A percentile compares a stretch with the other conserved stretches of the same genome.
Conservation (phyloP, 1,140 invertebrate genomes). For the Zophobas morio region DNA sequence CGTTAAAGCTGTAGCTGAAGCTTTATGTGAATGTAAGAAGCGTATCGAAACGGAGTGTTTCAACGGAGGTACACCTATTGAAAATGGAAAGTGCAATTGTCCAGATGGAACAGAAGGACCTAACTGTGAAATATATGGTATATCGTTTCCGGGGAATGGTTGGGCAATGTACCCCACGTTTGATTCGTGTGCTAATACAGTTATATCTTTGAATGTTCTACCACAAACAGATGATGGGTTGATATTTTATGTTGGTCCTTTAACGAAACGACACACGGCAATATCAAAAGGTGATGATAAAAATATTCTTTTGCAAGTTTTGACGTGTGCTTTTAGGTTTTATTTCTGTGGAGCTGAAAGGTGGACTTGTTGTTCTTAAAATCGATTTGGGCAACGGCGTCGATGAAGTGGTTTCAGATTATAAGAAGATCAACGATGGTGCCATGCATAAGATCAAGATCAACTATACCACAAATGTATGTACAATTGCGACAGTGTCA, state of each 20-base stretch:
- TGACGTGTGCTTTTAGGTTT: constrained; percentile 79
- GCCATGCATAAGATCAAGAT: constrained; percentile 82
- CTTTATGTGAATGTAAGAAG: constrained; percentile 79
- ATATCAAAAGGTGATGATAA: constrained; percentile 54
- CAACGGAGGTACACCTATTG: constrained; percentile 75
- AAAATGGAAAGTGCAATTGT: constrained; percentile 73
- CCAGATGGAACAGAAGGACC: constrained; percentile 75
- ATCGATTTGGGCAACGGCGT: constrained; percentile 94
- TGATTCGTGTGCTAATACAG: constrained; percentile 82
- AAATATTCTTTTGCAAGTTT: background rate
- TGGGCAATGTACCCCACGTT: constrained; percentile 92
- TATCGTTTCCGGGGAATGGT: constrained; percentile 89
- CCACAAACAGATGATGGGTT: constrained; percentile 83
- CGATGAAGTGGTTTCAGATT: constrained; percentile 62
- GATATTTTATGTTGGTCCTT: constrained; percentile 93
- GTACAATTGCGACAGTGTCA: constrained; percentile 12
- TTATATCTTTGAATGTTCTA: constrained; percentile 84
- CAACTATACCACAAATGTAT: constrained; percentile 47
- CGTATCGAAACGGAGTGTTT: constrained; percentile 72
- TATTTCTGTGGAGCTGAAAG: constrained; percentile 89
- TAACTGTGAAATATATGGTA: constrained; percentile 88
- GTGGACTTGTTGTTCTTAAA: constrained; percentile 87
- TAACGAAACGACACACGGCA: constrained; percentile 68
- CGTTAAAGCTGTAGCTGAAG: constrained; percentile 83
- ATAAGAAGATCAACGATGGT: constrained; percentile 83